A percentile compares a stretch with the other conserved stretches of the same genome.
These are phyloP conservation scores for Neostethus bicornis DNA, from an alignment of 2,797 vertebrate genomes.

Conservation along the genomic window DNA sequence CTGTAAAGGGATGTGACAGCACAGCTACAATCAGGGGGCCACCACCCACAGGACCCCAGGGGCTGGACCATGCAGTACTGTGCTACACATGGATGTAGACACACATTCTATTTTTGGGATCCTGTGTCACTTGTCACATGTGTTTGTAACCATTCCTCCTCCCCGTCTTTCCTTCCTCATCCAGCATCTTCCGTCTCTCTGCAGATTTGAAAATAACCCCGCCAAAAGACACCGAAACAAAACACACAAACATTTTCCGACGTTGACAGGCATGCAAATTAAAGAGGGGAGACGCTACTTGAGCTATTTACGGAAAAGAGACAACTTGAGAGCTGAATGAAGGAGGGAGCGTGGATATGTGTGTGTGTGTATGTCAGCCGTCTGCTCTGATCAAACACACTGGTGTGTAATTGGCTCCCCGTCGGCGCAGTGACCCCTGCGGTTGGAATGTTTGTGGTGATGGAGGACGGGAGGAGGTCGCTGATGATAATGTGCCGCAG, in stretches of 20 bases:
- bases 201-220: conserved; percentile 67
- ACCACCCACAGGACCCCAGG: conserved; percentile 70
- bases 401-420: conserved; percentile 80
- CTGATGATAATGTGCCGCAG: conserved; percentile 68
- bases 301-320: conserved; percentile 61
- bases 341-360: conserved; percentile 20
- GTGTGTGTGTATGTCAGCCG: conserved; percentile 45
- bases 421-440: conserved; percentile 73
- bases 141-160: conserved; percentile 32
- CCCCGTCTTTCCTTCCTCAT: conserved; percentile 14
- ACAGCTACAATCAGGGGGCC: conserved; percentile 67
- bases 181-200: conserved; percentile 31
- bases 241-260: conserved; percentile 70
- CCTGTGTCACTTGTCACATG: conserved; percentile 58
- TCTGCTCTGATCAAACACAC: conserved; percentile 80
- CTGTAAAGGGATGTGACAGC: conserved; percentile 77
- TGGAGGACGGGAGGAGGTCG: conserved; percentile 75
- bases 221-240: conserved; percentile 50
- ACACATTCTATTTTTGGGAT: conserved; percentile 52
- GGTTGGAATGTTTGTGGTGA: conserved; percentile 72
- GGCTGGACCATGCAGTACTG: conserved; percentile 53
- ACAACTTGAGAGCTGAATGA: conserved; percentile 63
- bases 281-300: conserved; percentile 68
- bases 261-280: conserved; percentile 74
- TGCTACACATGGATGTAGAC: conserved; percentile 7